Evolutionary conservation across 64 coral and sea anemone genomes (phyloP), one percentile per base, ranked within the genome.

Genomic region (Actinia equina): DNA sequence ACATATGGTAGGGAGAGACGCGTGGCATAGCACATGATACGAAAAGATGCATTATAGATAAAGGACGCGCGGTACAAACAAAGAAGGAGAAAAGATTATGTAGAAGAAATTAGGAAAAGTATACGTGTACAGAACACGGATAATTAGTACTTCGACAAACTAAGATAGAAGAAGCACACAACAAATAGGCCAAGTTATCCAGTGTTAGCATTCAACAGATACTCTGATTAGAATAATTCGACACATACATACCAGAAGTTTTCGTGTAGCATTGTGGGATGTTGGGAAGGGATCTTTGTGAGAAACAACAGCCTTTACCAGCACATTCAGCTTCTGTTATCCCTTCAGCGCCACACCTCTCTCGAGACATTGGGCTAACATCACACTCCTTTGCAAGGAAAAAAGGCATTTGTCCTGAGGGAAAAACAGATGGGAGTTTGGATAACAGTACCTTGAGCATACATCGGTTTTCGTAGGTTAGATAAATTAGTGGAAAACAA

Each of bases 271-370:
- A 81, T 9, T 23, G 78, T 19, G 78, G 27, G 6, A 81, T 52
- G 14, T 3, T 13, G 20, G 78, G 78, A 52, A 81, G 78, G 19
- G 78, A 2, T 52, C 19, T 23, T 6, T 3, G 45, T 7, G 22
- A n/a, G 78, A 81, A 81, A 52, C 78, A 81, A 14, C 78, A 81
- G 18, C 17, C 78, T 81, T 81, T 46, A 9, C 30, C 78, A 44
- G 6, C 10, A 52, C 78, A 81, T 20, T 52, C 78, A 51, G 42
- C 17, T 44, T 81, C 43, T 4, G 17, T 19, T 49, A 81, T 81
- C 19, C 78, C 78, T 9, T 81, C 44, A 17, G 52, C 78, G 17
- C 78, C 78, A 52, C 78, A 81, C 19, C 17, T 52, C 52, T 8
- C 43, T n/a, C 43, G 7, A 49, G 17, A 6, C 19, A 30, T 19